A percentile compares a stretch with the other conserved stretches of the same genome.
phyloP scores from a whole-genome alignment of 2,113 vertebrate species.

The Campylorhamphus procurvoides region DNA sequence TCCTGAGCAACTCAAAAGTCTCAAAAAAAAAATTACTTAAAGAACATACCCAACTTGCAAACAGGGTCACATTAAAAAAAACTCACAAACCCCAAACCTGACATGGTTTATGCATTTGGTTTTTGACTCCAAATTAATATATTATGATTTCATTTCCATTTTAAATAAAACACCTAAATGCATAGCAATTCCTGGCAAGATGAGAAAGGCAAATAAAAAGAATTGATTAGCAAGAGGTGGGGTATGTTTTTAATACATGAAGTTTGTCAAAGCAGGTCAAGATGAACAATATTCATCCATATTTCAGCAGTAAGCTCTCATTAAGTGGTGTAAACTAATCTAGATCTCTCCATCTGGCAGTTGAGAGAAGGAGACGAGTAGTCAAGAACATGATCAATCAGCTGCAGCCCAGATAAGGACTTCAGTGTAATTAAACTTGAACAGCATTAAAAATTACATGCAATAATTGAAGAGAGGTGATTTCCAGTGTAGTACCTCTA shows the following conservation, averaged over 20 bases:
- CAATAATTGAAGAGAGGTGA: neutral
- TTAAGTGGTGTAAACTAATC: neutral
- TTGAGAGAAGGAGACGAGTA: neutral
- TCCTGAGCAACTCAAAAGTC: neutral
- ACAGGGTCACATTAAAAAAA: neutral
- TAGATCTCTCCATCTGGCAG: conserved; percentile 19
- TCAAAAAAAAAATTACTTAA: neutral
- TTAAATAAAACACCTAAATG: neutral
- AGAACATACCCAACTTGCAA: neutral
- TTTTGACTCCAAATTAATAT: neutral
- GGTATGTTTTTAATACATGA: neutral
- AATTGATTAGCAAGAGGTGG: neutral
- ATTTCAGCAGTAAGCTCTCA: neutral
- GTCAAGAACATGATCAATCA: conserved; percentile 22
- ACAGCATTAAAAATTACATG: conserved; percentile 27
- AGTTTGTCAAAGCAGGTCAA: neutral
- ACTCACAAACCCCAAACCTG: neutral
- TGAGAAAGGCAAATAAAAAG: neutral
- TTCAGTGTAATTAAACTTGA: conserved; percentile 51
- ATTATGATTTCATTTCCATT: neutral
- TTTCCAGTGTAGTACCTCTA: conserved; percentile 3
- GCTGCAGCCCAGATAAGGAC: conserved; percentile 7
- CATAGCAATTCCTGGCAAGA: neutral
- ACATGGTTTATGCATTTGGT: neutral
- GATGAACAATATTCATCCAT: neutral